A percentile compares a stretch with the other conserved stretches of the same genome.
These are phyloP conservation scores for Psammodynastes pulverulentus DNA, from an alignment of 2,113 vertebrate genomes.

Conservation along the genomic window DNA sequence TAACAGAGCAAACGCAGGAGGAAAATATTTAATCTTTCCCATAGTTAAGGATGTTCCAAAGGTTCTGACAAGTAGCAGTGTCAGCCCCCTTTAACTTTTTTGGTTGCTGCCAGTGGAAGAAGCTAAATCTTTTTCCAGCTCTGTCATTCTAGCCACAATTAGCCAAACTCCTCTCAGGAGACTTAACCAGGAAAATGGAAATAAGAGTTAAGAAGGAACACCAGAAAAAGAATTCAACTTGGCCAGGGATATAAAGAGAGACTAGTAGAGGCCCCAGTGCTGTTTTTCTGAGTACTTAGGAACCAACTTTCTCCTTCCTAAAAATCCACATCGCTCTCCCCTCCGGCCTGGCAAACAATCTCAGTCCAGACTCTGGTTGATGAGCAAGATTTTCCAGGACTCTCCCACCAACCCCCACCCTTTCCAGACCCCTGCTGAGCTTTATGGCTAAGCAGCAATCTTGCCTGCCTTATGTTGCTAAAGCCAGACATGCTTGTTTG, in stretches of 20 bases:
- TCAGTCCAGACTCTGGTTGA: neutral
- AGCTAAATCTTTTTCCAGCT: neutral
- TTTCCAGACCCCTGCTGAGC: neutral
- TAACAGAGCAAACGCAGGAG: neutral
- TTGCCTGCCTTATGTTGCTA: neutral
- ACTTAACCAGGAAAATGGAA: neutral
- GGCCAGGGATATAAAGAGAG: neutral
- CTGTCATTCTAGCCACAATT: neutral
- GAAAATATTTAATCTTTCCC: neutral
- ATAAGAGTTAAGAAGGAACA: neutral
- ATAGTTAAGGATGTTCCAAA: neutral
- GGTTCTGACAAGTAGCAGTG: neutral
- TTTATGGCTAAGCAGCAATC: constrained; percentile 1
- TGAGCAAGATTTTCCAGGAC: constrained; percentile 26
- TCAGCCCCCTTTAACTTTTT: neutral
- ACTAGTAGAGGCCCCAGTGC: constrained; percentile 28
- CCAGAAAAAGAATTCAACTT: neutral
- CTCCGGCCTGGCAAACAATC: neutral
- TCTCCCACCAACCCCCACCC: neutral
- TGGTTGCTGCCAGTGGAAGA: neutral
- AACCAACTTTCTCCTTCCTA: constrained; percentile 22
- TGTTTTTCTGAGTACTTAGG: constrained; percentile 18
- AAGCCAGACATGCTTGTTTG: constrained; percentile 7
- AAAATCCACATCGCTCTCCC: neutral
- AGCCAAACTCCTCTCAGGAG: neutral